phyloP scores from a whole-genome alignment of 2,888 invertebrate species.

The Eupeodes luniger region DNA sequence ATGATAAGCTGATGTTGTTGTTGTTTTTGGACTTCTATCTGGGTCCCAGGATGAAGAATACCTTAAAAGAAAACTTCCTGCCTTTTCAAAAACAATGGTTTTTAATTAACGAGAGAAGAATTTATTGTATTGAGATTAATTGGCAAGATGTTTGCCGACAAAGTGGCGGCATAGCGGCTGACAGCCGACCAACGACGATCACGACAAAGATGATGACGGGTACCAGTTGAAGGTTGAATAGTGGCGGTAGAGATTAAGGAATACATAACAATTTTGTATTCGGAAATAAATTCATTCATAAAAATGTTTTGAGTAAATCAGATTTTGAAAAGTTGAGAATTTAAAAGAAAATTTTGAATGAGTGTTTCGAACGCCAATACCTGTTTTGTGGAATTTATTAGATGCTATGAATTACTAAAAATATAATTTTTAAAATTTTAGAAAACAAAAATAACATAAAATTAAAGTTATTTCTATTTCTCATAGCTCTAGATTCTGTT shows the following conservation, averaged over 20 bases:
- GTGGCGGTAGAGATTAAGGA: constrained; percentile 9
- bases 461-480: no score
- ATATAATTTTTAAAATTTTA: no score
- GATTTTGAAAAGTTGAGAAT: no score
- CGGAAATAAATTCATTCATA: not conserved
- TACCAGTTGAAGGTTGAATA: not conserved
- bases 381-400: no score
- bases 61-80: constrained; percentile 63
- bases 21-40: constrained; percentile 1
- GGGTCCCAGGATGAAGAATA: not conserved
- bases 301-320: not conserved
- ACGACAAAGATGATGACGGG: not conserved
- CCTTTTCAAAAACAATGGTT: constrained; percentile 53
- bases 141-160: constrained; percentile 63
- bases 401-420: no score
- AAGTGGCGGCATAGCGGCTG: constrained; percentile 44
- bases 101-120: constrained; percentile 60
- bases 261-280: no score
- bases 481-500: no score
- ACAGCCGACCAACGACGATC: not conserved
- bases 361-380: no score
- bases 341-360: no score
- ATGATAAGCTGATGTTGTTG: not conserved
- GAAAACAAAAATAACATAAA: no score
- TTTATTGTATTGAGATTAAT: constrained; percentile 50